Evolutionary conservation across 2,797 vertebrate genomes (phyloP).

Genomic region (Bradypus variegatus): DNA sequence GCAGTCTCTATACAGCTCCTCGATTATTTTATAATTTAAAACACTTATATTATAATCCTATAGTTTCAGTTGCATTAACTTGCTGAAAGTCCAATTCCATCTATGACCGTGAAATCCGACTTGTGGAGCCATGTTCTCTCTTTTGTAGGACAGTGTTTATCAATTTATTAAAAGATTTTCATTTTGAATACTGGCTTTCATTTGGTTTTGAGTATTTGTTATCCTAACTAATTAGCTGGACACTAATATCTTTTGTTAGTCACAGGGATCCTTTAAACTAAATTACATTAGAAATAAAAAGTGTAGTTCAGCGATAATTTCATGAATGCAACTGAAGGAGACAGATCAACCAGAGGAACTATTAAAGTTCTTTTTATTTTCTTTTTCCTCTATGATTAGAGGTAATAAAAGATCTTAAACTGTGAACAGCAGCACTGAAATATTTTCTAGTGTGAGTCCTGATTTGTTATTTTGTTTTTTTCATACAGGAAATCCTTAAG

Average conservation of each 20-base stretch:
- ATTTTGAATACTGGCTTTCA: constrained; percentile 19
- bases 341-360: too few relatives aligned
- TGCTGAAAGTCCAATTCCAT: background rate
- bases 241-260: background rate
- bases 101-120: background rate
- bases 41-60: background rate
- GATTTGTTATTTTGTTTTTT: constrained; percentile 17
- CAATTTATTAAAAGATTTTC: background rate
- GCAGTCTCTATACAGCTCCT: background rate
- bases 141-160: background rate
- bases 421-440: background rate
- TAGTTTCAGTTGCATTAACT: background rate
- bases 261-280: background rate
- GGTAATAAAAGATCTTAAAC: background rate
- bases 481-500: background rate
- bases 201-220: constrained; percentile 27
- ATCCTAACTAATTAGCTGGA: constrained; percentile 18
- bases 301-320: background rate
- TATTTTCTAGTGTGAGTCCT: constrained; percentile 38
- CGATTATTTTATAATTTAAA: background rate
- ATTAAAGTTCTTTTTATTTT: background rate
- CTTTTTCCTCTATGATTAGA: background rate
- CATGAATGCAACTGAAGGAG: background rate
- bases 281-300: background rate
- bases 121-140: background rate